These are phyloP conservation scores for Monarcha castaneiventris DNA, from an alignment of 2,113 vertebrate species.

Conservation along the genomic window DNA sequence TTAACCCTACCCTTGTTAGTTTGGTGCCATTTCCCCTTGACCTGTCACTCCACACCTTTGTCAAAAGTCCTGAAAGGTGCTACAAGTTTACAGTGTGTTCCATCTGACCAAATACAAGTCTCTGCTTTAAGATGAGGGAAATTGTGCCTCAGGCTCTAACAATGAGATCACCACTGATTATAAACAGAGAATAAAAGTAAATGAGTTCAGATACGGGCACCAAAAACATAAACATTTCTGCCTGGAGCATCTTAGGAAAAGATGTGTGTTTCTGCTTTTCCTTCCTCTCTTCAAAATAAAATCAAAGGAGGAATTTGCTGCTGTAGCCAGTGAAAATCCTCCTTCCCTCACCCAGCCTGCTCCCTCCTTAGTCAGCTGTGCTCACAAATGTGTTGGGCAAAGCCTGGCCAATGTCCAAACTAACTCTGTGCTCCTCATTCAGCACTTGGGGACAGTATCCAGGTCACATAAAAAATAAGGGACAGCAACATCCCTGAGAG, in stretches of 20 bases:
- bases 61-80: not conserved
- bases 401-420: not conserved
- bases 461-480: not conserved
- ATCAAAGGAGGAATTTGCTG: slow-evolving; percentile 40
- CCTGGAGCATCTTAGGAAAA: slow-evolving; percentile 20
- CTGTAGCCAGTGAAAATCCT: not conserved
- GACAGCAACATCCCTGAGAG: not conserved
- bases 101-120: not conserved
- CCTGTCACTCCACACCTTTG: not conserved
- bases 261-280: not conserved
- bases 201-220: not conserved
- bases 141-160: not conserved
- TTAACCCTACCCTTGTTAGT: not conserved
- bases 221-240: slow-evolving; percentile 26
- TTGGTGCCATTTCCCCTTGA: not conserved
- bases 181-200: slow-evolving; percentile 42
- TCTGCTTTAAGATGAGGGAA: slow-evolving; percentile 35
- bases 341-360: not conserved
- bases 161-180: slow-evolving; percentile 28
- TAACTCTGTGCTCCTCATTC: not conserved
- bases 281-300: slow-evolving; percentile 27
- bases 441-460: not conserved
- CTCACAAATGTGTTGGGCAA: rapidly evolving
- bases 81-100: not conserved
- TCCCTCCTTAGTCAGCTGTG: not conserved